Evolutionary conservation across 1,140 invertebrate species (phyloP), one percentile per base, ranked within the genome.

Genomic region (Mizuhopecten yessoensis): DNA sequence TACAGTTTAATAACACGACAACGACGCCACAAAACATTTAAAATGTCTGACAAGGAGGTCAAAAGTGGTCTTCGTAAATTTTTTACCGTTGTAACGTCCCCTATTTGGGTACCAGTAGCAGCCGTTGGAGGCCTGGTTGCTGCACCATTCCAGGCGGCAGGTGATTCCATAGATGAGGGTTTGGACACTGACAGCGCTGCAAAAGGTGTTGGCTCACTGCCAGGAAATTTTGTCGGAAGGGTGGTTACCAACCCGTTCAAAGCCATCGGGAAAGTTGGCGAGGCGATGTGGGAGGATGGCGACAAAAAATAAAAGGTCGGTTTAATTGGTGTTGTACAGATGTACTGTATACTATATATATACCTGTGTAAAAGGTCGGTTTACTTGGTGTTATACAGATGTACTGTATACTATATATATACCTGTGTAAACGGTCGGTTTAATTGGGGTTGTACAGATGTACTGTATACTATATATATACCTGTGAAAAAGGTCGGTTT

Each of bases 21-120:
- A 23, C 15, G 15, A 49, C 20, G 20, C 11, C 45, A 49, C 3
- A 49, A 10, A 49, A n/a, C n/a, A 49, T 2, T 20, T 23, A 49
- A 9, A 2, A 49, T 49, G 45, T 49, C 45, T 5, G 45, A 49
- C 45, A 49, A 49, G 45, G 86, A 90, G n/a, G 36, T 39, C 10
- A 90, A 90, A n/a, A 36, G 34, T n/a, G 75, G 34, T 20, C 36
- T 91, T 1, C 49, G 89, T 86, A 90, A 17, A 34, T 45, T 89
- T 75, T 90, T 91, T 34, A 90, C 91, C 0, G 87, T 91, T 0
- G 36, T 90, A 11, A 91, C 91, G 10, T 91, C 91, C 3, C 91
- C 91, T 34, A 90, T 91, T 20, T 91, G 91, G 91, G 91, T 88
- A 23, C 91, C 88, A 34, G 91, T 92, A 20, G 91, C 91, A 0